Base-by-base conservation (phyloP, 2,113 vertebrate species). In the Mastomys natalensis region DNA sequence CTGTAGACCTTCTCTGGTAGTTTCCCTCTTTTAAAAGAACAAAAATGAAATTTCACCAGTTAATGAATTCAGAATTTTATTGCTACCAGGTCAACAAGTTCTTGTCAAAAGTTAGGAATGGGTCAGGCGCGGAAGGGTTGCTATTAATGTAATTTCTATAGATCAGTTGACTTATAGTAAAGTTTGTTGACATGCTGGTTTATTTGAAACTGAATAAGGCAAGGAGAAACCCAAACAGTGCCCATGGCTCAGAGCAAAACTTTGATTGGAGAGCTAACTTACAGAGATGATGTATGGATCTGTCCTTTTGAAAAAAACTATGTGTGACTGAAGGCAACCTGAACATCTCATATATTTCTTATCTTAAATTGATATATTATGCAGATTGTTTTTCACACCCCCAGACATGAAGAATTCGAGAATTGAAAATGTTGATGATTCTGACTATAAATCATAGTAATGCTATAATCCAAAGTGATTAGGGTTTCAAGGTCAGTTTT, bases 311-410 rank as follows among this genome's bases (percentile, higher is more conserved):
- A 78, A 92, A 77, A 66, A 40, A 72, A 21, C 37, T 76, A 1
- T 19, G 17, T 73, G 51, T 87, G 70, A 94, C 78, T 93, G 2
- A 2, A 88, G n/a, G 34, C 66, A 58, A 51, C 91, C 24, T 7
- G 40, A 77, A 12, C 29, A 93, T 82, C 73, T 29, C 66, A 60
- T 90, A 13, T 86, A 84, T 51, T 91, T 94, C 78, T 78, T 74
- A 93, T 77, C 68, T 82, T 90, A 96, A 89, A 93, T n/a, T 37
- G 62, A 34, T 31, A 7, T 91, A 43, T 74, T 13, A 6, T 94
- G 66, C 37, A 91, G 78, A 68, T 94, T 82, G 64, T 89, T 87
- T 95, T 68, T 92, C 53, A 94, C 51, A 90, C 24, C 7, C 22
- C 89, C 53, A 53, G 29, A 51, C 13, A 34, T 34, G 70, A 93